Conservation (phyloP, 2,797 vertebrate genomes). For the Onychomys torridus region DNA sequence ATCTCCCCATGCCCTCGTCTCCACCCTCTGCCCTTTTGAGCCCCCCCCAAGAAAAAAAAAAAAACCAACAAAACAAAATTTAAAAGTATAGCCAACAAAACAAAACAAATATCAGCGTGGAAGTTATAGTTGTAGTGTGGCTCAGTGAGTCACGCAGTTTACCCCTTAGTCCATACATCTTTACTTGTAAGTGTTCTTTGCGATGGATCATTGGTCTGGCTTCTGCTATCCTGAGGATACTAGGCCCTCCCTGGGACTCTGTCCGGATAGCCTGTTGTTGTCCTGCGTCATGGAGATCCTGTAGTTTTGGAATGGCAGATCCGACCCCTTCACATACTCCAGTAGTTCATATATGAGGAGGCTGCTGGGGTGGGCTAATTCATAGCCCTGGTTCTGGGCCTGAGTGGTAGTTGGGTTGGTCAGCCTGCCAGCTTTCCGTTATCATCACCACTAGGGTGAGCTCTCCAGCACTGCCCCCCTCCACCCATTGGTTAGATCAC, state of each 20-base stretch:
- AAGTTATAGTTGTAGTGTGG: background rate
- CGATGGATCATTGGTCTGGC: background rate
- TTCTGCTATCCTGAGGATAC: background rate
- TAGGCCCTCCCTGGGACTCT: background rate
- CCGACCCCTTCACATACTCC: background rate
- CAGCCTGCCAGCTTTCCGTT: background rate
- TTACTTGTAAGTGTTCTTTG: background rate
- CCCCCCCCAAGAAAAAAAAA: background rate
- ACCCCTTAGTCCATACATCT: background rate
- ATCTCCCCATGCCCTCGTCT: background rate
- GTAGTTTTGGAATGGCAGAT: background rate
- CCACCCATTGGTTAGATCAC: background rate
- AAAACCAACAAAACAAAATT: background rate
- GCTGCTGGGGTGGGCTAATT: background rate
- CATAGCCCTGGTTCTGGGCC: background rate
- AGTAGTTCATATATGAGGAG: background rate
- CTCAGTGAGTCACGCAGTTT: background rate
- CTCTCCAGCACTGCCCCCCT: background rate
- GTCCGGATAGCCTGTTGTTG: background rate
- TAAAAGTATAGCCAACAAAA: background rate
- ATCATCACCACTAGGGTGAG: background rate
- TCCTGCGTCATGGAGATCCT: background rate
- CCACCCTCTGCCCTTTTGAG: background rate
- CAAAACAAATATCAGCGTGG: background rate
- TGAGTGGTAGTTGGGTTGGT: background rate